Base-by-base conservation (phyloP, 2,888 invertebrate genomes). In the Lasioglossum morio region DNA sequence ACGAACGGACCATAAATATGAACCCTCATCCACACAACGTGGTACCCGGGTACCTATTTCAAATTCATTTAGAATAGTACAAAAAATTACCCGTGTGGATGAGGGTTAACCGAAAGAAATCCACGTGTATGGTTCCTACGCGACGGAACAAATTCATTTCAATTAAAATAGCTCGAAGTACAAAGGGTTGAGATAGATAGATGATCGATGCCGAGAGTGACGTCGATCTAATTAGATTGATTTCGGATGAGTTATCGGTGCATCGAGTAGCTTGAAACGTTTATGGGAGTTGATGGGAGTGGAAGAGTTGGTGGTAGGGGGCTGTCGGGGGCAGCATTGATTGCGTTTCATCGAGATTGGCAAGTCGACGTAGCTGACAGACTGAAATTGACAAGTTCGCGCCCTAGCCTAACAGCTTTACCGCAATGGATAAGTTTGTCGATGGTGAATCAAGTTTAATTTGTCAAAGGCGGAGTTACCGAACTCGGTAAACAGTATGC, bases 361-460 rank as follows among this genome's bases (percentile, higher is more conserved):
- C 40, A 5, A 27, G 79, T 23, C 46, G n/a, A 3, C 37, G 34
- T 46, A 72, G 60, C 53, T 30, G 72, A 66, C 76, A 69, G 76
- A 85, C 76, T 48, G 84, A 84, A 84, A 79, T 84, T 84, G 85
- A 79, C 79, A 85, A 76, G 78, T 79, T 79, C 72, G 27, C 75
- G 72, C 48, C 34, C 34, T 30, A n/a, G 1, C 34, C 63, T 10
- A 43, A 27, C 43, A n/a, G 19, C 12, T 4, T 2, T 5, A 30
- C 75, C 53, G 69, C 72, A 66, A n/a, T n/a, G 81, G 70, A 76
- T 74, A 77, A 85, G 81, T 85, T 86, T 78, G 86, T 85, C 85
- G 40, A 48, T 40, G 75, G 81, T 81, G 34, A 75, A 86, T 85
- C 70, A 63, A 40, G 77, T 78, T 81, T 77, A 86, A 86, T 86